Conservation (phyloP, 2,888 invertebrate species). For the Netelia inedita region DNA sequence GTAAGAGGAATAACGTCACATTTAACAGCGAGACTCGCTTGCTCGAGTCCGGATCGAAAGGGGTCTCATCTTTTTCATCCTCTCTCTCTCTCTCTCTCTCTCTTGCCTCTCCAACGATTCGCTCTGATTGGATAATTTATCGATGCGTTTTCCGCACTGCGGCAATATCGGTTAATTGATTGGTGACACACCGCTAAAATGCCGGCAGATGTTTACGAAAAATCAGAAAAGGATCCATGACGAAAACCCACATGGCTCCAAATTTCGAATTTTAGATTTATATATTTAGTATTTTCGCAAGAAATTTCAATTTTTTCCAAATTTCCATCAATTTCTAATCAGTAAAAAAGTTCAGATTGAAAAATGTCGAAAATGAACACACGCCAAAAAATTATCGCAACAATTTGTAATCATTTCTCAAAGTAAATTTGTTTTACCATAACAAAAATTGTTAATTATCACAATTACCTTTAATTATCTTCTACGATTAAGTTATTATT, state of each 20-base stretch:
- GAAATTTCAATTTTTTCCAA: not conserved
- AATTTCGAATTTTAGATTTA: not conserved
- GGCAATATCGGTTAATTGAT: conserved; percentile 69
- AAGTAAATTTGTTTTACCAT: too few species aligned
- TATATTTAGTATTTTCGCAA: not conserved
- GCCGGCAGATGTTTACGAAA: conserved; percentile 54
- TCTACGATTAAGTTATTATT: too few species aligned
- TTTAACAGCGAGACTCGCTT: conserved; percentile 46
- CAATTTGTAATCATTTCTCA: not conserved
- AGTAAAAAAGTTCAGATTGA: not conserved
- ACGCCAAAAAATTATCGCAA: not conserved
- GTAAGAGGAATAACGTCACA: conserved; percentile 56
- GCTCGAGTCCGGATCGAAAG: conserved; percentile 71
- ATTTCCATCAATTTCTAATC: not conserved
- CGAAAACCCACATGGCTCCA: conserved; percentile 8
- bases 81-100: conserved; percentile 15
- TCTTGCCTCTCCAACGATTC: conserved; percentile 70
- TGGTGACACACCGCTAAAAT: conserved; percentile 58
- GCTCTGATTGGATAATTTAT: conserved; percentile 83
- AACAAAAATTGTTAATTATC: too few species aligned
- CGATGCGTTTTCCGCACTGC: conserved; percentile 65
- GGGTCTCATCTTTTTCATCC: conserved; percentile 70
- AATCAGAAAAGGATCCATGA: conserved; percentile 9
- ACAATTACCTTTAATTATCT: too few species aligned
- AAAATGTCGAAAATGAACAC: not conserved